Evolutionary conservation across 2,888 invertebrate genomes (phyloP).

Genomic region (Tetramorium bicarinatum): DNA sequence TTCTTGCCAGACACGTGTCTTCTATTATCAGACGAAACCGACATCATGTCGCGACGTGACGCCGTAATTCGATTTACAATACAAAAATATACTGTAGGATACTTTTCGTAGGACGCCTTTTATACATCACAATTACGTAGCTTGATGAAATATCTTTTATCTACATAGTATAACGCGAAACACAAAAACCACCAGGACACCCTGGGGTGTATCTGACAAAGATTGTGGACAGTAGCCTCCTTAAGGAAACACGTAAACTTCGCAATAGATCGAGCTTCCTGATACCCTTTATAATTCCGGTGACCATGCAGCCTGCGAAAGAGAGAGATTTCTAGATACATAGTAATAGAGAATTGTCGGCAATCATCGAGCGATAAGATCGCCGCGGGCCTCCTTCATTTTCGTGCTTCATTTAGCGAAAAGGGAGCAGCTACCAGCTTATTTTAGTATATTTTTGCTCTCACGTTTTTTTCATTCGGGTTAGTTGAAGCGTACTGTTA

Average conservation of each 20-base stretch:
- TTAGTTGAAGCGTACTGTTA: background rate
- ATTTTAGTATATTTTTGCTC: conserved; percentile 31
- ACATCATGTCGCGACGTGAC: conserved; percentile 44
- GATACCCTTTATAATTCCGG: conserved; percentile 79
- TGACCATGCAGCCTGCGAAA: conserved; percentile 82
- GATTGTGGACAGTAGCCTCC: conserved; percentile 49
- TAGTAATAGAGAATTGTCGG: conserved; percentile 86
- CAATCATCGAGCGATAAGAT: conserved; percentile 84
- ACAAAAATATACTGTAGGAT: background rate
- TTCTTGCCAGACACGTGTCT: conserved; percentile 59
- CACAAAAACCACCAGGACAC: background rate
- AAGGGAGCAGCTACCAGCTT: conserved; percentile 64
- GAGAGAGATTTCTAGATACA: conserved; percentile 84
- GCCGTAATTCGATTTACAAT: conserved; percentile 51
- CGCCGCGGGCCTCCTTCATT: conserved; percentile 79
- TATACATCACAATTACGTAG: background rate
- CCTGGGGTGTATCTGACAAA: conserved; percentile 30
- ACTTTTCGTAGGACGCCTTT: conserved; percentile 1
- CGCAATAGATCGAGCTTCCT: conserved; percentile 80
- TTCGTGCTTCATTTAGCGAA: conserved; percentile 82
- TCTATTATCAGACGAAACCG: conserved; percentile 39
- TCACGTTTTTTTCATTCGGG: conserved; percentile 18
- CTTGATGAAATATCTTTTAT: background rate
- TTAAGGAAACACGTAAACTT: conserved; percentile 77
- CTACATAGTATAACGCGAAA: background rate